Conservation (phyloP, 2,113 vertebrate genomes). For the Indicator maculatus region DNA sequence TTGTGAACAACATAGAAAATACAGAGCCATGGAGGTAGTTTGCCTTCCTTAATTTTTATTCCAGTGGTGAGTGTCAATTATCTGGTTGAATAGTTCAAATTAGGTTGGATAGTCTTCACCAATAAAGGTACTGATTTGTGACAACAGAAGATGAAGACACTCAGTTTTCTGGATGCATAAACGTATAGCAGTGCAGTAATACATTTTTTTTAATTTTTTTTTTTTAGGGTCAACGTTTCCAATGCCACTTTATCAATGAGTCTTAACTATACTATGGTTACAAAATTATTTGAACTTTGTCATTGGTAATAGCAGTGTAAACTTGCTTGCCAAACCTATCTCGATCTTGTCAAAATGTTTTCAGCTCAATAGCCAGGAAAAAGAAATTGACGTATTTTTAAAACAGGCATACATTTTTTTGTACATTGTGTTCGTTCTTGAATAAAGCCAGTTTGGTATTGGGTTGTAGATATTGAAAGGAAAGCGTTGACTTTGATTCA, state of each 20-base stretch:
- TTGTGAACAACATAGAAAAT: neutral
- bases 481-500: slow-evolving; percentile 83
- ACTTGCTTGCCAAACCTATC: slow-evolving; percentile 61
- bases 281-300: slow-evolving; percentile 39
- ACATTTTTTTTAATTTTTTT: neutral
- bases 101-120: slow-evolving; percentile 10
- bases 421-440: slow-evolving; percentile 84
- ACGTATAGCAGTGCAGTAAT: neutral
- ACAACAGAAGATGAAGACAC: neutral
- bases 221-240: neutral
- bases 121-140: slow-evolving; percentile 2
- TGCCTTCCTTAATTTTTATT: neutral
- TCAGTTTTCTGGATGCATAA: neutral
- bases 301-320: slow-evolving; percentile 48
- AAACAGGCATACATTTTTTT: slow-evolving; percentile 82
- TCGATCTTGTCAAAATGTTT: slow-evolving; percentile 74
- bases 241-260: slow-evolving; percentile 10
- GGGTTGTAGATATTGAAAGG: slow-evolving; percentile 86
- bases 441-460: slow-evolving; percentile 84
- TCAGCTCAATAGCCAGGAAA: slow-evolving; percentile 72
- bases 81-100: neutral
- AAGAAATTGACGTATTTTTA: slow-evolving; percentile 81
- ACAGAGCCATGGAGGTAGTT: neutral
- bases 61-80: neutral
- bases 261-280: slow-evolving; percentile 28